Conservation (phyloP, 2,888 invertebrate species). For the Synanthedon vespiformis region DNA sequence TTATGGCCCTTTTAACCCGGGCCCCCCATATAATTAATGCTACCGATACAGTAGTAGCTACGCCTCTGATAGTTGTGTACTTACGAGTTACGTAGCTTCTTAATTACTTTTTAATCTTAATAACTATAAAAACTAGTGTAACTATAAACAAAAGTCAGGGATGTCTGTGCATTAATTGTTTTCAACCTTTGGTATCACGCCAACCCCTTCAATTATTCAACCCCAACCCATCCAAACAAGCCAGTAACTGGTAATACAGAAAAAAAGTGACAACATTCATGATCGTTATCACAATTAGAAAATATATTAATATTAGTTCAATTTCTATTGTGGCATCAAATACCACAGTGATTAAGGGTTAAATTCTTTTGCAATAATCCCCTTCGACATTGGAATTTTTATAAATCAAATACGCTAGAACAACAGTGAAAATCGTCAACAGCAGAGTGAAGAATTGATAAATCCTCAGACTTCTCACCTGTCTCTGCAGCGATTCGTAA, state of each 20-base stretch:
- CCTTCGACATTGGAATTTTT: slow-evolving; percentile 30
- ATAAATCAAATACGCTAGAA: slow-evolving; percentile 42
- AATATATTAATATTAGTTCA: slow-evolving; percentile 15
- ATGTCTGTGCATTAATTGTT: no score
- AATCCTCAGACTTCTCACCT: slow-evolving; percentile 38
- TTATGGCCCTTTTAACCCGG: no score
- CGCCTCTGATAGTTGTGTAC: no score
- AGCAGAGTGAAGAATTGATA: slow-evolving; percentile 42
- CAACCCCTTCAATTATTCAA: no score
- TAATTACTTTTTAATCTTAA: no score
- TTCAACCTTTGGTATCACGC: no score
- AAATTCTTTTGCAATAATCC: slow-evolving; percentile 46
- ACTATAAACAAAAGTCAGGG: no score
- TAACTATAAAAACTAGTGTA: no score
- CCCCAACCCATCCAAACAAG: no score
- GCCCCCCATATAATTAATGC: no score
- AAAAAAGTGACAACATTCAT: slow-evolving; percentile 28
- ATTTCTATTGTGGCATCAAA: slow-evolving; percentile 31
- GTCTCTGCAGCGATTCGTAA: slow-evolving; percentile 34
- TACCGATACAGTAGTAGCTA: no score
- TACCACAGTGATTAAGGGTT: slow-evolving; percentile 45
- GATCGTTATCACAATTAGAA: slow-evolving; percentile 19
- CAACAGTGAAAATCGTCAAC: slow-evolving; percentile 32
- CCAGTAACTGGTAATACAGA: slow-evolving; percentile 21
- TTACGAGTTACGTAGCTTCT: no score